Percentiles rank a stretch among this genome's conserved stretches.
phyloP scores from a whole-genome alignment of 2,113 vertebrate genomes.

The Sisor rabdophorus region DNA sequence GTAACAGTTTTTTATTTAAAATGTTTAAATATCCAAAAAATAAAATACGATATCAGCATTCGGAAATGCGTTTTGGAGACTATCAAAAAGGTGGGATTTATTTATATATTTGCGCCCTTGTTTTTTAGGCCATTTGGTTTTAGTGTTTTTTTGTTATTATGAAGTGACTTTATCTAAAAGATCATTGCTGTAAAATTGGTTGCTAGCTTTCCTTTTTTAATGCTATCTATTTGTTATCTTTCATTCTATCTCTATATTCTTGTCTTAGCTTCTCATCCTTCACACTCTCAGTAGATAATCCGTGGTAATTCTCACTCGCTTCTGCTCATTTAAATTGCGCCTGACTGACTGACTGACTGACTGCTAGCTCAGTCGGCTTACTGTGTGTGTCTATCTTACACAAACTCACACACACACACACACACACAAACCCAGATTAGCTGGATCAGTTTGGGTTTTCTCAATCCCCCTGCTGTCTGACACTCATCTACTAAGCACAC shows the following conservation, averaged over 20 bases:
- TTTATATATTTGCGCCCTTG: neutral
- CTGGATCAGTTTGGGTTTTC: conserved; percentile 67
- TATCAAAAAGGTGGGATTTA: neutral
- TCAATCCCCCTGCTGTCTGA: conserved; percentile 55
- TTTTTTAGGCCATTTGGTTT: neutral
- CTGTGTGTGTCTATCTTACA: conserved; percentile 34
- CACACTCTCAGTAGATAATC: conserved; percentile 62
- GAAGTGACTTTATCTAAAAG: neutral
- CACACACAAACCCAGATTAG: conserved; percentile 59
- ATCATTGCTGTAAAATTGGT: neutral
- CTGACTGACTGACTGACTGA: conserved; percentile 66
- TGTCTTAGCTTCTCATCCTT: conserved; percentile 32
- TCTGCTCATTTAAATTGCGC: conserved; percentile 66
- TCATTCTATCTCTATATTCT: neutral
- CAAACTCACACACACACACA: conserved; percentile 28
- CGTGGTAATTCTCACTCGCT: conserved; percentile 64
- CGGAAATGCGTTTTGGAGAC: too few relatives aligned
- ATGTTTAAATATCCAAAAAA: too few relatives aligned
- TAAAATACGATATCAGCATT: neutral
- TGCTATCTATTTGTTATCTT: neutral
- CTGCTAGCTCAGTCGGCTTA: conserved; percentile 53
- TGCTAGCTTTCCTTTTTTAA: neutral
- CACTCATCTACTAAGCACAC: conserved; percentile 35
- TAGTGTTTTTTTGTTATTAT: neutral
- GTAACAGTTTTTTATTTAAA: too few relatives aligned